These are phyloP conservation scores for Andrena chrysosceles DNA, from an alignment of 2,888 invertebrate species.

Conservation along the genomic window DNA sequence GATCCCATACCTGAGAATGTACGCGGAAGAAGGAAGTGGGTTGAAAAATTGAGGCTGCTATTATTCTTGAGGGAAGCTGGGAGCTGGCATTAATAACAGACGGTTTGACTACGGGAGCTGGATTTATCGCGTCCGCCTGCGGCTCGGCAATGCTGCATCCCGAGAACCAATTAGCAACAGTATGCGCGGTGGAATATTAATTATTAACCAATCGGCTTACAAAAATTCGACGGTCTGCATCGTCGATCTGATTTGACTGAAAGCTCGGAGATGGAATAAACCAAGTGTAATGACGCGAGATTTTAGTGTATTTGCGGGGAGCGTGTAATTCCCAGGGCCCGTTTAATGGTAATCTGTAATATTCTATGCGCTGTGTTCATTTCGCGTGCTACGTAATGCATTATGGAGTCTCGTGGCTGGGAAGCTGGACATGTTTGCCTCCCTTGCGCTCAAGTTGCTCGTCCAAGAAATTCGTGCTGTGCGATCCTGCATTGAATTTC, in stretches of 20 bases:
- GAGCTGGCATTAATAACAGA: neutral
- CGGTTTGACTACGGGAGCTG: constrained; percentile 8
- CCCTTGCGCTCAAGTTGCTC: neutral
- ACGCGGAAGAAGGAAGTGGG: too few relatives aligned
- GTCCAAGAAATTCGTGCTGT: neutral
- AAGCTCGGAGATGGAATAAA: neutral
- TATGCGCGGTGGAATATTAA: constrained; percentile 38
- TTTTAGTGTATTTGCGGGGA: neutral
- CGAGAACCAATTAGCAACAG: constrained; percentile 44
- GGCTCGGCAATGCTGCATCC: constrained; percentile 14
- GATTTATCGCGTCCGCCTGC: constrained; percentile 24
- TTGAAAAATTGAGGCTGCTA: neutral
- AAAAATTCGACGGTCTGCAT: constrained; percentile 35
- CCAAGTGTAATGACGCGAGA: neutral
- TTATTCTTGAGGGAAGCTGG: neutral
- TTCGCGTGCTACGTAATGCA: too few relatives aligned
- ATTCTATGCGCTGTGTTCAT: too few relatives aligned
- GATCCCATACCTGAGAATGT: neutral
- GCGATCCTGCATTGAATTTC: neutral
- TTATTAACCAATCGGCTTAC: constrained; percentile 50
- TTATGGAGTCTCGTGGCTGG: too few relatives aligned
- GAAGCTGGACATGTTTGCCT: too few relatives aligned
- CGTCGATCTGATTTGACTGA: neutral
- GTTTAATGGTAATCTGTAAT: too few relatives aligned
- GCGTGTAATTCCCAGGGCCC: neutral